A percentile compares a stretch with the other conserved stretches of the same genome.
Evolutionary conservation across 2,888 invertebrate genomes (phyloP).

Genomic region (Bugula neritina): DNA sequence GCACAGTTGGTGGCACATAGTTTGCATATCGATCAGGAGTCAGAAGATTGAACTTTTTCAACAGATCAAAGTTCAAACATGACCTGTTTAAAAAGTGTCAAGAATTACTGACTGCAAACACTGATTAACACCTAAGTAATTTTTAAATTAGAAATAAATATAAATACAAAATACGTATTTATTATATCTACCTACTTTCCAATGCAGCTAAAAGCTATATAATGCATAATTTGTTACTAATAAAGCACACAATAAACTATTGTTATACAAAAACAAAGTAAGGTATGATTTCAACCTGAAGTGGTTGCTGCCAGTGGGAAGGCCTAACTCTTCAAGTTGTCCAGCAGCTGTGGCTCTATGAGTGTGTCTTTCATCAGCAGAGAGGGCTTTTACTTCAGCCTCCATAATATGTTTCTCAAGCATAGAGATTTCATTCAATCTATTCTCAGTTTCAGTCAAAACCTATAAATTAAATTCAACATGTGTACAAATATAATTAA

Average conservation of each 20-base stretch:
- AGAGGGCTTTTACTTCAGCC: constrained; percentile 51
- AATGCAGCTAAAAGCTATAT: too few relatives aligned
- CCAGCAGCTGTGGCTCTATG: constrained; percentile 36
- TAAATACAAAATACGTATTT: too few relatives aligned
- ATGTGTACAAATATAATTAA: too few relatives aligned
- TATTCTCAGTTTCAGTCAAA: constrained; percentile 44
- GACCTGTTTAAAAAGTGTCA: constrained; percentile 36
- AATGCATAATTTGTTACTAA: too few relatives aligned
- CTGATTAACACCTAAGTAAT: too few relatives aligned
- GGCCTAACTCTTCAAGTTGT: constrained; percentile 42
- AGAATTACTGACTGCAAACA: too few relatives aligned
- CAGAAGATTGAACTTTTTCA: constrained; percentile 44
- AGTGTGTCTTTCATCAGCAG: constrained; percentile 49
- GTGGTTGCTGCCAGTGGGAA: constrained; percentile 44
- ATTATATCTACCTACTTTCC: too few relatives aligned
- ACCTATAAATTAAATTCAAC: too few relatives aligned
- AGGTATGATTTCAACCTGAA: too few relatives aligned
- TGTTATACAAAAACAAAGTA: too few relatives aligned
- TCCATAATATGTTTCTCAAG: constrained; percentile 52
- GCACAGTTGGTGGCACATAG: constrained; percentile 38
- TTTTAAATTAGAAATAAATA: too few relatives aligned
- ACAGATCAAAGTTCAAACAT: constrained; percentile 45
- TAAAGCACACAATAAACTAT: too few relatives aligned
- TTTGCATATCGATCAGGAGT: constrained; percentile 48
- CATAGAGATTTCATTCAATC: constrained; percentile 50